Percentiles rank a stretch among this genome's conserved stretches.
These are phyloP conservation scores for Hylia prasina DNA, from an alignment of 2,113 vertebrate genomes.

Conservation along the genomic window DNA sequence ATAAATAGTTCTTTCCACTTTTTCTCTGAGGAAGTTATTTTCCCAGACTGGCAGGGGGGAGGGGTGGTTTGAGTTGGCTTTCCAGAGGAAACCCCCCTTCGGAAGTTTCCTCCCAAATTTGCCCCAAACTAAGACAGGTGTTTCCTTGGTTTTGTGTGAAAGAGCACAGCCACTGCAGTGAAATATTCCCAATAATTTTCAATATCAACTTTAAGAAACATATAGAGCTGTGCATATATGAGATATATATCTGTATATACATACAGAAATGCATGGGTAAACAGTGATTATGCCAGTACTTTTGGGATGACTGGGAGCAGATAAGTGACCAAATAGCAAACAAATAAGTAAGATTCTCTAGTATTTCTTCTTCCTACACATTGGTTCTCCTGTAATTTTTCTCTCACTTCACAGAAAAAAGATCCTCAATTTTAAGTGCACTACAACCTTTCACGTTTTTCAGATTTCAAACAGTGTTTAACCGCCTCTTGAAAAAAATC, in stretches of 20 bases:
- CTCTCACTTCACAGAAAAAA: neutral
- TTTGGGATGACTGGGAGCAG: neutral
- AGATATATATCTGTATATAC: neutral
- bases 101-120: no score
- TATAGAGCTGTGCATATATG: neutral
- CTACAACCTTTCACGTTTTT: neutral
- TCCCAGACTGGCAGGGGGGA: no score
- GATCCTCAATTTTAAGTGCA: neutral
- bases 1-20: no score
- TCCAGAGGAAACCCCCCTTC: no score
- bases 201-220: neutral
- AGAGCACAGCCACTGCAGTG: neutral
- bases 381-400: neutral
- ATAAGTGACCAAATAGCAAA: neutral
- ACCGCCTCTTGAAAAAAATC: neutral
- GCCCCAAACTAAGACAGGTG: no score
- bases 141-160: neutral
- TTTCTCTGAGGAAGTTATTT: no score
- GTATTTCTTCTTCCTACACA: neutral
- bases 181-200: neutral
- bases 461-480: neutral
- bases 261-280: neutral
- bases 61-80: no score
- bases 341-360: neutral
- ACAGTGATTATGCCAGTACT: neutral